Conservation (phyloP, 2,888 invertebrate genomes). For the Zele albiditarsus region DNA sequence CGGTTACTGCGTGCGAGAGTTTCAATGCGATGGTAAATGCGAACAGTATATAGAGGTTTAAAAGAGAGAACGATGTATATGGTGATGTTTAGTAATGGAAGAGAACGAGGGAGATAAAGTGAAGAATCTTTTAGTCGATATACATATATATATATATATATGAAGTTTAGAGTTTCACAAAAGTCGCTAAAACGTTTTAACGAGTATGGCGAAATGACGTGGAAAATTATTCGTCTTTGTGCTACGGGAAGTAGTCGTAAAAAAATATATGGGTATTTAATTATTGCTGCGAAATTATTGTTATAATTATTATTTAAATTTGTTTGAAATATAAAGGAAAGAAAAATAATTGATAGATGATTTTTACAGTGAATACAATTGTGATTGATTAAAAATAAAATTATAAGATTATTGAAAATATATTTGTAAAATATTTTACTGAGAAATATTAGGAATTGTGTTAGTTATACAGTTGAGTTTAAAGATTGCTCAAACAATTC, state of each 20-base stretch:
- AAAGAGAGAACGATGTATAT: slow-evolving; percentile 23
- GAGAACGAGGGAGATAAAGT: slow-evolving; percentile 33
- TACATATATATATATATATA: slow-evolving; percentile 45
- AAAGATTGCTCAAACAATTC: too few relatives aligned
- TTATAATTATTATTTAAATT: not conserved
- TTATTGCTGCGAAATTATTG: not conserved
- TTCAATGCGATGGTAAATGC: slow-evolving; percentile 54
- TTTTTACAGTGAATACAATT: too few relatives aligned
- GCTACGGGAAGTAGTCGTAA: not conserved
- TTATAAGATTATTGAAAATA: too few relatives aligned
- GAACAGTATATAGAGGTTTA: not conserved
- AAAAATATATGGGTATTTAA: not conserved
- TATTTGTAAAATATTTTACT: too few relatives aligned
- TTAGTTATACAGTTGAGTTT: too few relatives aligned
- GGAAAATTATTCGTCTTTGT: slow-evolving; percentile 46
- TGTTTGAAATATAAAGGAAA: too few relatives aligned
- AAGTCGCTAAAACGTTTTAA: slow-evolving; percentile 71
- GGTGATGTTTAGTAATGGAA: slow-evolving; percentile 18
- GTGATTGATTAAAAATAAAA: too few relatives aligned
- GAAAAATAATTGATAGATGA: too few relatives aligned
- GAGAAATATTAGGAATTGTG: too few relatives aligned
- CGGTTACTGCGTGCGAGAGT: slow-evolving; percentile 51
- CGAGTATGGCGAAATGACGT: slow-evolving; percentile 46
- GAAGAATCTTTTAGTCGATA: slow-evolving; percentile 29
- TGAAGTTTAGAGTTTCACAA: slow-evolving; percentile 59